phyloP scores from a whole-genome alignment of 2,113 vertebrate genomes.

The Bubo scandiacus region DNA sequence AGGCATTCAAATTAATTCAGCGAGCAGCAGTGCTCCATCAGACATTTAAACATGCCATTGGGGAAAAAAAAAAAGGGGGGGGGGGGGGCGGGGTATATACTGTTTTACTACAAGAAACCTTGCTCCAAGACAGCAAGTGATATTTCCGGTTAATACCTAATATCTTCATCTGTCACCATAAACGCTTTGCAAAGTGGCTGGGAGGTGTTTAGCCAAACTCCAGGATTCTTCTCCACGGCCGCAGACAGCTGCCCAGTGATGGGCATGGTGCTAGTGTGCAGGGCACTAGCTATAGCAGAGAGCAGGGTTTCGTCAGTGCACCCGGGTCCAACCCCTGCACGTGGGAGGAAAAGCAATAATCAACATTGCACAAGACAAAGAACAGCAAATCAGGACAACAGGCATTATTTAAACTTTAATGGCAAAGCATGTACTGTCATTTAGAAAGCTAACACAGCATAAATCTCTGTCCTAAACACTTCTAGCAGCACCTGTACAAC shows the following conservation, averaged over 20 bases:
- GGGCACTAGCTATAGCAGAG: constrained; percentile 94
- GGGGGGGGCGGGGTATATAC: fast-evolving
- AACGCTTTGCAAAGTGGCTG: constrained; percentile 98
- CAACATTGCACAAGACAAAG: background rate
- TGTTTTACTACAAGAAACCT: background rate
- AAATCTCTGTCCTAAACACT: background rate
- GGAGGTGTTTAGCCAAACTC: constrained; percentile 95
- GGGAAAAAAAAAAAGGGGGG: no score
- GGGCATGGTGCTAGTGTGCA: constrained; percentile 95
- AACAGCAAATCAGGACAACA: background rate
- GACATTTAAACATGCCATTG: background rate
- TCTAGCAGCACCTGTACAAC: background rate
- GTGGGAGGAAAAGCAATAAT: background rate
- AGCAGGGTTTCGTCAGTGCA: constrained; percentile 96
- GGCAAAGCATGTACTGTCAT: background rate
- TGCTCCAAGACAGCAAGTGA: fast-evolving
- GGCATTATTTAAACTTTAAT: background rate
- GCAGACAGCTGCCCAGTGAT: constrained; percentile 97
- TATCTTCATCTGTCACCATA: constrained; percentile 97
- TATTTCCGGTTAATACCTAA: constrained; percentile 77
- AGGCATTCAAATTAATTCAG: background rate
- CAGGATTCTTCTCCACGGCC: constrained; percentile 96
- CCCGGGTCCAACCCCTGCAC: constrained; percentile 91
- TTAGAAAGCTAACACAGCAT: background rate
- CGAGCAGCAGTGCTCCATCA: background rate